phyloP scores from a whole-genome alignment of 2,113 vertebrate species.

The Ciconia maguari region DNA sequence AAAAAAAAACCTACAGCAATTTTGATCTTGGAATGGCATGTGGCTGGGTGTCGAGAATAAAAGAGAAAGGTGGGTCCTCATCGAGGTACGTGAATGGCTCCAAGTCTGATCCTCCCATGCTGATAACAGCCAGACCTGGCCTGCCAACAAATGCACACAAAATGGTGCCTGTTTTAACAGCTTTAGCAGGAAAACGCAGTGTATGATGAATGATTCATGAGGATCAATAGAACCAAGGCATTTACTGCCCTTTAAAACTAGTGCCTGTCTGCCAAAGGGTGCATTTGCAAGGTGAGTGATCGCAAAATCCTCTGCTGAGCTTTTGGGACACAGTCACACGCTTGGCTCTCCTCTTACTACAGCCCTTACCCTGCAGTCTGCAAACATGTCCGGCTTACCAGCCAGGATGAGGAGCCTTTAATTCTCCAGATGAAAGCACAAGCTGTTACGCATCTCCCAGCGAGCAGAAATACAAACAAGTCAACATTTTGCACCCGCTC shows the following conservation, averaged over 20 bases:
- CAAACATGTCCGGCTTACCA: not conserved
- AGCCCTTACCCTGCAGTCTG: not conserved
- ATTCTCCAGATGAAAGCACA: slow-evolving; percentile 31
- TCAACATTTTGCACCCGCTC: not conserved
- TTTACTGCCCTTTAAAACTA: slow-evolving; percentile 12
- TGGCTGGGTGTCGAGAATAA: not conserved
- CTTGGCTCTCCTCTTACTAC: not conserved
- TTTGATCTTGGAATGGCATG: not conserved
- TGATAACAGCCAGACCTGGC: not conserved
- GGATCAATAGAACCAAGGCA: not conserved
- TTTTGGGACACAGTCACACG: not conserved
- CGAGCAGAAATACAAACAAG: not conserved
- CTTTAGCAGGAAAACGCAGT: not conserved
- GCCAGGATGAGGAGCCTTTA: not conserved
- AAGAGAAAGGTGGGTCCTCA: not conserved
- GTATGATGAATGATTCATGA: not conserved
- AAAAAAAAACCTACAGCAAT: not conserved
- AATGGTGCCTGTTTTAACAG: slow-evolving; percentile 8
- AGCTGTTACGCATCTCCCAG: slow-evolving; percentile 9
- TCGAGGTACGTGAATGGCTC: not conserved
- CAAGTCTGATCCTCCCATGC: not conserved
- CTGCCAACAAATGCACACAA: not conserved
- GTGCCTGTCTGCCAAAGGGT: not conserved
- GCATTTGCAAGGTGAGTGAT: not conserved
- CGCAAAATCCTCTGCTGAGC: not conserved